Base-by-base conservation (phyloP, 2,797 vertebrate species). In the Capromys pilorides region DNA sequence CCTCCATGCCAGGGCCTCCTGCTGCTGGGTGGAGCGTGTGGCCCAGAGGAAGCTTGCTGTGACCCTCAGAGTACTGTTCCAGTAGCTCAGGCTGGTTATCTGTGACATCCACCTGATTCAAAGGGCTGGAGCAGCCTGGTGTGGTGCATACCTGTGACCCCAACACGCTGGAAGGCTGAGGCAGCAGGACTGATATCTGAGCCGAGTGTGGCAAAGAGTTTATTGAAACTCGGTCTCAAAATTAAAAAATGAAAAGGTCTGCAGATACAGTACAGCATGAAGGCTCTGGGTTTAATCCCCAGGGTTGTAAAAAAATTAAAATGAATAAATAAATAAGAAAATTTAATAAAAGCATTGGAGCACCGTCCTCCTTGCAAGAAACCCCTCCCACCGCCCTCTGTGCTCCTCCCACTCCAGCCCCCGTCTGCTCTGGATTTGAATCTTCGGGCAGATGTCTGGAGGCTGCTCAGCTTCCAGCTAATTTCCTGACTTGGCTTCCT, bases 401-500 rank as follows among this genome's bases (percentile, higher is more conserved):
- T 45, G 64, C 19, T 49, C 21, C 49, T 73, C 39, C 82, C 4
- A 81, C 77, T 28, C 84, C 59, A 77, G 59, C 59, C 75, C 33
- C 94, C 41, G 24, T 59, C 83, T 45, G 73, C 36, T 31, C 64
- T n/a, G 80, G 95, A 93, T 92, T 94, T 95, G 96, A 95, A 93
- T 96, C 96, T 96, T 86, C 45, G 19, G 95, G 93, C 93, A 91
- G 90, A 85, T 88, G 66, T 95, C 91, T 95, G 82, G 45, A 45
- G 73, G 81, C 73, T 0, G 69, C 95, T 95, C 0, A 33, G 88
- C 82, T 94, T 79, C 69, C n/a, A 80, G 87, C 93, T 97, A 92
- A 97, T 97, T 97, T 97, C 97, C 97, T 97, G 97, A 62, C 75
- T 95, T 62, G 57, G 45, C 94, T 96, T 86, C 94, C 73, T 54